Conservation (phyloP, 1,140 invertebrate species). For the Melitaea cinxia region DNA sequence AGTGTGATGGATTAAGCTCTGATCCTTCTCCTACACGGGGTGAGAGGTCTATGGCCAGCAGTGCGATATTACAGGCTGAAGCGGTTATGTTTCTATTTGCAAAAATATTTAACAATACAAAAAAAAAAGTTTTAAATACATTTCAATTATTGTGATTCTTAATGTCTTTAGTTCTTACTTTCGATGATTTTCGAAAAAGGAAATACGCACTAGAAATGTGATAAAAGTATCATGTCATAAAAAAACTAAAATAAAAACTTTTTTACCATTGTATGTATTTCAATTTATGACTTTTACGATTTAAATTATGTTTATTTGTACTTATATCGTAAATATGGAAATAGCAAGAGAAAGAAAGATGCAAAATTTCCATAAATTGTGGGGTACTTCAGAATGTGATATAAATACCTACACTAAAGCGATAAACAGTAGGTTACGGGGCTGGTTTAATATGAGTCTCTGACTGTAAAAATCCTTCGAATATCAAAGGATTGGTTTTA, state of each 20-base stretch:
- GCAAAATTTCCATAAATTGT: slow-evolving; percentile 55
- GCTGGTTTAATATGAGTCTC: slow-evolving; percentile 44
- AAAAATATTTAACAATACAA: too few species aligned
- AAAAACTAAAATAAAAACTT: slow-evolving; percentile 32
- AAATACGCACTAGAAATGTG: slow-evolving; percentile 20
- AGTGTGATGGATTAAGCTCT: too few species aligned
- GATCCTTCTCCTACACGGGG: too few species aligned
- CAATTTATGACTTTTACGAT: slow-evolving; percentile 34
- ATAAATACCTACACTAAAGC: slow-evolving; percentile 50
- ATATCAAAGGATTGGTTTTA: slow-evolving; percentile 64
- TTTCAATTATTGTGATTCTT: not conserved
- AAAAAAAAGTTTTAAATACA: not conserved
- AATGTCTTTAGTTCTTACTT: not conserved
- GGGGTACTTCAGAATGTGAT: slow-evolving; percentile 44
- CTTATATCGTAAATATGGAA: slow-evolving; percentile 28
- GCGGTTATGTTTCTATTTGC: too few species aligned
- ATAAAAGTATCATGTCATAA: slow-evolving; percentile 32
- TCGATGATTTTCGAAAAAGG: slow-evolving; percentile 12
- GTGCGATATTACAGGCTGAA: too few species aligned
- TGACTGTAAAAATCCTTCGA: slow-evolving; percentile 60
- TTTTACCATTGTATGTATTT: slow-evolving; percentile 25
- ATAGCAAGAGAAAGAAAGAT: slow-evolving; percentile 24
- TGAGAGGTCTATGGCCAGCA: too few species aligned
- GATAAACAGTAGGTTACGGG: slow-evolving; percentile 50
- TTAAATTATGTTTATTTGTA: slow-evolving; percentile 29